These are phyloP conservation scores for Centropyge bicolor DNA, from an alignment of 2,797 vertebrate species.

Conservation along the genomic window DNA sequence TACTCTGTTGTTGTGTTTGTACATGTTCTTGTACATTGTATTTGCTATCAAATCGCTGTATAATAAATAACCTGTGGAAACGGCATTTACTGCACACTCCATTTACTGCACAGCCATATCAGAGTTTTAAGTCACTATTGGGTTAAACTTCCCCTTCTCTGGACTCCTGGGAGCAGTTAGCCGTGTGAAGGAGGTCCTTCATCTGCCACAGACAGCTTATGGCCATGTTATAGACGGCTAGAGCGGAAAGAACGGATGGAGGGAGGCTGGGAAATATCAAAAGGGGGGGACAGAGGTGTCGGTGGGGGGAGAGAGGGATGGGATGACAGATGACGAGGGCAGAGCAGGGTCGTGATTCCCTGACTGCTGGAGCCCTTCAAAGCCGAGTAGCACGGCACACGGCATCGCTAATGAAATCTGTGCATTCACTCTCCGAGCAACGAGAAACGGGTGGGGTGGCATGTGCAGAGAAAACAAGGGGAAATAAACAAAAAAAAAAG, in stretches of 20 bases:
- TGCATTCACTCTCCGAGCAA: constrained; percentile 30
- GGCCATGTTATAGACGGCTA: constrained; percentile 55
- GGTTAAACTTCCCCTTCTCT: constrained; percentile 41
- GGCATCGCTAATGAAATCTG: constrained; percentile 71
- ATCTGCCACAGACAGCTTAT: constrained; percentile 58
- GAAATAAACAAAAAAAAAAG: background rate
- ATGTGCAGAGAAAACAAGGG: background rate
- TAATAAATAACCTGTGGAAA: constrained; percentile 8
- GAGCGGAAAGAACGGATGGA: constrained; percentile 49
- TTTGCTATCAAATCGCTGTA: background rate
- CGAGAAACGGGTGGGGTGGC: constrained; percentile 9
- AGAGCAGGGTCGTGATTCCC: constrained; percentile 51
- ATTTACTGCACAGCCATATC: background rate
- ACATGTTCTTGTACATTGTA: background rate
- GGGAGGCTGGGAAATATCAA: constrained; percentile 37
- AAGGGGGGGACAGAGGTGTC: background rate
- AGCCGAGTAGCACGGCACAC: constrained; percentile 30
- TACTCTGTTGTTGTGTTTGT: background rate
- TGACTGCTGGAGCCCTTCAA: constrained; percentile 46
- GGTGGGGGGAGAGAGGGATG: background rate
- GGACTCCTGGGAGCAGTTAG: constrained; percentile 52
- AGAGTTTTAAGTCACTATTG: constrained; percentile 13
- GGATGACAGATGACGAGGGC: constrained; percentile 61
- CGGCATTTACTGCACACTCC: constrained; percentile 3
- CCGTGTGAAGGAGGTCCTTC: constrained; percentile 48